Base-by-base conservation (phyloP, 1,140 invertebrate species). In the Drosophila tani region DNA sequence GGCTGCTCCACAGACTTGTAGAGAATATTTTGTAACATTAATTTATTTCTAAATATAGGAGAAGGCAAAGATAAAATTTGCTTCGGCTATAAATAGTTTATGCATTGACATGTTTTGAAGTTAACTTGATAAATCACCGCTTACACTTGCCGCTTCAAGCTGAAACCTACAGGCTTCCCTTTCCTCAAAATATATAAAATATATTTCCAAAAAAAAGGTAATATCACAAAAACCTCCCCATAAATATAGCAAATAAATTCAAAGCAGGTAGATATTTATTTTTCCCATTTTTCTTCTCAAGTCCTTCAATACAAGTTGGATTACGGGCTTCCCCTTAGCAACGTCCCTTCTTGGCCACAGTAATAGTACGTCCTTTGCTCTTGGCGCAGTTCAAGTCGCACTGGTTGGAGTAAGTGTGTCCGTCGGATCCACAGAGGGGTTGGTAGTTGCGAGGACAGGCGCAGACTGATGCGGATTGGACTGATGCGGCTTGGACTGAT, bases 391-490 rank as follows among this genome's bases (percentile, higher is more conserved):
- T 8, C 32, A 92, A 56, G 17, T 77, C 66, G 51, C 91, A 92
- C 19, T 27, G n/a, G 63, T 87, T 92, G 35, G 51, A n/a, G 41
- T 92, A 92, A 21, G 75, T 91, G 1, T 11, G 9, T 24, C 24
- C 47, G 50, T 92, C 82, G 12, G 75, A 75, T 35, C 84, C 91
- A 35, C 91, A 92, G 17, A 92, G 80, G 3, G 64, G 78, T 2
- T 71, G 51, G 17, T 75, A 76, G 56, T 75, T 77, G 9, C 82
- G 67, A 3, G 82, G 55, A 51, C 91, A 92, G 9, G 68, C 51
- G 38, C 91, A 92, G 4, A 53, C 19, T 19, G 32, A 3, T 1
- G 5, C 1, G 29, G 29, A 5, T 29, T 29, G 29, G 29, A 29
- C 5, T 24, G 24, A 5, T 6, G 5, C 1, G 32, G 32, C 32